phyloP scores from a whole-genome alignment of 2,888 invertebrate species.

The Mallateleia sp. region DNA sequence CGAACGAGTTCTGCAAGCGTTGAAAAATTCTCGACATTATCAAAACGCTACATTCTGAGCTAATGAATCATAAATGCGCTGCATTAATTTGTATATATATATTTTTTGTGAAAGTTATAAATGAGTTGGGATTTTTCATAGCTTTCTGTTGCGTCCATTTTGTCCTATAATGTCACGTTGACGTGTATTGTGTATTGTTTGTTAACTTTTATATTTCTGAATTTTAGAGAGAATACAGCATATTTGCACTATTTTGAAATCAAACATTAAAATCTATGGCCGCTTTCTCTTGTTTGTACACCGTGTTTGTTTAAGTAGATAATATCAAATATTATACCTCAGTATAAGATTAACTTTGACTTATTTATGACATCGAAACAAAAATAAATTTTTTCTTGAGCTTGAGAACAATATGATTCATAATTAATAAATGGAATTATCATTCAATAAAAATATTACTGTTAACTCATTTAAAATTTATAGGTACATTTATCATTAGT shows the following conservation, averaged over 20 bases:
- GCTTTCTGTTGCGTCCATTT: slow-evolving; percentile 43
- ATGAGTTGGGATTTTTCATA: slow-evolving; percentile 57
- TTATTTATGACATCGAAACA: neutral
- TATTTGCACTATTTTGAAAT: slow-evolving; percentile 29
- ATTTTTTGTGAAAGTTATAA: slow-evolving; percentile 62
- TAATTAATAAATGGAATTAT: too few relatives aligned
- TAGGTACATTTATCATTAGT: too few relatives aligned
- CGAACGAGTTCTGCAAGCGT: slow-evolving; percentile 64
- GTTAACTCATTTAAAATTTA: too few relatives aligned
- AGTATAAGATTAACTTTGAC: slow-evolving; percentile 26
- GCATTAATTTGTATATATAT: slow-evolving; percentile 65
- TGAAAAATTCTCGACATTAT: slow-evolving; percentile 73
- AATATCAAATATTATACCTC: neutral
- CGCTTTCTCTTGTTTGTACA: slow-evolving; percentile 14
- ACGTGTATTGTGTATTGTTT: slow-evolving; percentile 39
- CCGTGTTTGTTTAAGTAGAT: slow-evolving; percentile 18
- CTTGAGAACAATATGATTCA: too few relatives aligned
- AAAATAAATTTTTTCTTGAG: too few relatives aligned
- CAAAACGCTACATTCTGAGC: slow-evolving; percentile 66
- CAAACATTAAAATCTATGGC: slow-evolving; percentile 27
- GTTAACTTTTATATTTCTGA: slow-evolving; percentile 41
- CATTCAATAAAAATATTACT: too few relatives aligned
- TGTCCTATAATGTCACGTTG: slow-evolving; percentile 47
- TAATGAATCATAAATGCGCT: slow-evolving; percentile 72
- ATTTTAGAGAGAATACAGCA: slow-evolving; percentile 17